Evolutionary conservation across 1,140 invertebrate genomes (phyloP), one percentile per base, ranked within the genome.

Genomic region (Neodiprion virginianus): DNA sequence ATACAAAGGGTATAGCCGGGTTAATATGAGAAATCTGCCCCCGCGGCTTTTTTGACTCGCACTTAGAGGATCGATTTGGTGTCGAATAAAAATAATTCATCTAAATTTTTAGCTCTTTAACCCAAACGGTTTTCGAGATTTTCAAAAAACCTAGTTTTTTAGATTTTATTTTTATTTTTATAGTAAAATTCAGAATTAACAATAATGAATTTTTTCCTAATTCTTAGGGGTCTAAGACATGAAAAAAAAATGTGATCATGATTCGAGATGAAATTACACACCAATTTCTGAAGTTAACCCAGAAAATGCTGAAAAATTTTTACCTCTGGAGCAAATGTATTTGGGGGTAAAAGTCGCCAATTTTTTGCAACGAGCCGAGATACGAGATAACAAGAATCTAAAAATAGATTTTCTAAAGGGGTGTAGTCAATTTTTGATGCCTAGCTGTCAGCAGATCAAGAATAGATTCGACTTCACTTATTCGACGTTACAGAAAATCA

Each of bases 401-500:
- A 76, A 76, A 76, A 71, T 49, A 69, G 74, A 76, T 76, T 78
- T 78, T 48, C 28, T 61, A 71, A 47, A 67, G 23, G 74, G 14
- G 17, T 75, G 74, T 68, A 49, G 71, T 49, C 23, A 75, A 66
- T 77, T 77, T 72, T 17, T 75, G 8, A 73, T 67, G 2, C 21
- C 49, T 66, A 74, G 71, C 10, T 75, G 74, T 67, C 53, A 72
- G 8, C 28, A 75, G 71, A 75, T 77, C 17, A 75, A 75, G 48
- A 67, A 77, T 28, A 66, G 76, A 8, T 77, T 77, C n/a, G 65
- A 77, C 50, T 77, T 77, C 71, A 8, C 50, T 23, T 72, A 77
- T 73, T 50, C 68, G 67, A 50, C 73, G 73, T 75, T 73, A 23
- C 67, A 75, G 74, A n/a, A 72, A 3, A 61, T 78, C 17, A 53